Evolutionary conservation across 1,140 invertebrate species (phyloP).

Genomic region (Tetramorium parvispinum): DNA sequence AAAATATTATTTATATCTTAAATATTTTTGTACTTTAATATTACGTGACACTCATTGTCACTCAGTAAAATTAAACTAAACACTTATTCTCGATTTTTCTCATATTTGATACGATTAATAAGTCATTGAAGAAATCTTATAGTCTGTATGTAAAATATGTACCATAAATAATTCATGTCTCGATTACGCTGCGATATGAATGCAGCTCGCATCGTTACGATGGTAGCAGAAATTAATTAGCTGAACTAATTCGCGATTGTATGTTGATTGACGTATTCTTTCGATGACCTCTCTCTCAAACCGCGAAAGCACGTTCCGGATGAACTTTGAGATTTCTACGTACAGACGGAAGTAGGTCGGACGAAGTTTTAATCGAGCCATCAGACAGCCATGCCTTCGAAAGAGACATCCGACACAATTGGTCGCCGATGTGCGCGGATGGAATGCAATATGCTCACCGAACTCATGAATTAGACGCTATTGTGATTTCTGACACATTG

Average conservation of each 20-base stretch:
- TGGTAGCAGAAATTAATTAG: conserved; percentile 16
- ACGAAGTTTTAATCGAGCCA: conserved; percentile 63
- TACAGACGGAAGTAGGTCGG: conserved; percentile 21
- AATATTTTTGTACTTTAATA: neutral
- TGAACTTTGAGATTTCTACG: conserved; percentile 56
- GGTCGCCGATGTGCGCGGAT: conserved; percentile 42
- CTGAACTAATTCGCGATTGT: neutral
- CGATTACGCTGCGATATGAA: conserved; percentile 10
- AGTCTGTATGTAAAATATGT: neutral
- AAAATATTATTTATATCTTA: neutral
- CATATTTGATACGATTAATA: neutral
- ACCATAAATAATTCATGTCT: conserved; percentile 17
- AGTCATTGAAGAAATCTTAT: neutral
- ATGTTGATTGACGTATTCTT: conserved; percentile 40
- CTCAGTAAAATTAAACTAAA: neutral
- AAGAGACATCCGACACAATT: conserved; percentile 50
- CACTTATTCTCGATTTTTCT: neutral
- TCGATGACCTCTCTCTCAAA: conserved; percentile 8
- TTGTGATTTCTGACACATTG: conserved; percentile 50
- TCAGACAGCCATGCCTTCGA: conserved; percentile 32
- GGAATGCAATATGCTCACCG: conserved; percentile 34
- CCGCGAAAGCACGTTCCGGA: conserved; percentile 22
- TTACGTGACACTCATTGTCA: neutral
- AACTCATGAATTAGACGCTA: conserved; percentile 35
- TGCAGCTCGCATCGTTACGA: conserved; percentile 26